Conservation (phyloP, 2,888 invertebrate genomes). For the Tetheella fluctuosa region DNA sequence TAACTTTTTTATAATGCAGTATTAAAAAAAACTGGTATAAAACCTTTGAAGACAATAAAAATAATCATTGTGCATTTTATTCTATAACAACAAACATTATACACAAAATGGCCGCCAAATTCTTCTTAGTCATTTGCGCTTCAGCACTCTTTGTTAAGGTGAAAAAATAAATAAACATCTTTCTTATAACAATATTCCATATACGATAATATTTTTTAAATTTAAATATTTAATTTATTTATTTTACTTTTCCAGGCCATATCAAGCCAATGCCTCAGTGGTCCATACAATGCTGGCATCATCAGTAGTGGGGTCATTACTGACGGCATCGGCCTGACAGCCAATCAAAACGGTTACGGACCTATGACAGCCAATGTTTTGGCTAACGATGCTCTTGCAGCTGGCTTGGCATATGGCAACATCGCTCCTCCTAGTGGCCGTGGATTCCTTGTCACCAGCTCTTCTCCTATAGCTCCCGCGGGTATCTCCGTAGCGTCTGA, state of each 20-base stretch:
- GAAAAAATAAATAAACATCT: too few species aligned
- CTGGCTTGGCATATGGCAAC: conserved; percentile 16
- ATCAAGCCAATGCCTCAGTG: conserved; percentile 35
- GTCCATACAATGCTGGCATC: conserved; percentile 20
- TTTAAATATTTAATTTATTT: too few species aligned
- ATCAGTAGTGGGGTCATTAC: conserved; percentile 18
- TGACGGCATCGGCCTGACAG: conserved; percentile 3
- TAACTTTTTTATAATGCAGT: background rate
- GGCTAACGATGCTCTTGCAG: conserved; percentile 8
- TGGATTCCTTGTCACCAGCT: conserved; percentile 35
- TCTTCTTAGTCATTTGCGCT: conserved; percentile 26
- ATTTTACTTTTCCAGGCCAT: background rate
- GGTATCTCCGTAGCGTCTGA: conserved; percentile 53
- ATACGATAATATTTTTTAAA: too few species aligned
- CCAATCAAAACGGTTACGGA: background rate
- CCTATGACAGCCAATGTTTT: background rate
- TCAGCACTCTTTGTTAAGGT: conserved; percentile 20
- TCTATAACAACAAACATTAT: background rate
- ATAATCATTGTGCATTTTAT: background rate
- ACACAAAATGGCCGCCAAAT: conserved; percentile 20
- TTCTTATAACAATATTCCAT: too few species aligned
- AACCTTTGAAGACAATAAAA: background rate
- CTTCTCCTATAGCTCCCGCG: conserved; percentile 43
- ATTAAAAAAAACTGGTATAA: background rate
- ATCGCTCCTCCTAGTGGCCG: conserved; percentile 36